Evolutionary conservation across 2,888 invertebrate species (phyloP).

Genomic region (Heliconius ismenius): DNA sequence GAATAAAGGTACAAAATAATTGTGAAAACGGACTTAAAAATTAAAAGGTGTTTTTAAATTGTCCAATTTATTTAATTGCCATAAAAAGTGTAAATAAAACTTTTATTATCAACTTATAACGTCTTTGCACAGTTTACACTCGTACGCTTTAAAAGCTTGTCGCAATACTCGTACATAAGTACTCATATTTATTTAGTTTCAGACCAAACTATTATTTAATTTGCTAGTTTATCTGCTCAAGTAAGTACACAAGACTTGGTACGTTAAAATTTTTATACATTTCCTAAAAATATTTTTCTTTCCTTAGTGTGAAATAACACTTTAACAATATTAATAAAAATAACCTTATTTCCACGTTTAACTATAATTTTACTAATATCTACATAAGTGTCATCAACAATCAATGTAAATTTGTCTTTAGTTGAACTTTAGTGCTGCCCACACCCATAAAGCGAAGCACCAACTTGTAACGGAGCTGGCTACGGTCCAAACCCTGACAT

Average conservation of each 20-base stretch:
- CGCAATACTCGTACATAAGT: no score
- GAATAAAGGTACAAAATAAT: not conserved
- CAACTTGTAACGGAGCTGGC: constrained; percentile 33
- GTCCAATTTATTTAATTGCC: not conserved
- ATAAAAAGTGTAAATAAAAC: no score
- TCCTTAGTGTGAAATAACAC: not conserved
- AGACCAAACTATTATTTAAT: no score
- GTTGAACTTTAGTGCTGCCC: constrained; percentile 29
- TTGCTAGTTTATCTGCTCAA: no score
- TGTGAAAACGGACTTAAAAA: not conserved
- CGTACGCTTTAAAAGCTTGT: no score
- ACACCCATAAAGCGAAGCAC: constrained; percentile 34
- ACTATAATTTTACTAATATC: not conserved
- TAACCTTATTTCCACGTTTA: not conserved
- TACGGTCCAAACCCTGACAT: constrained; percentile 29
- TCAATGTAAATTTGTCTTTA: constrained; percentile 28
- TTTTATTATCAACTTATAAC: no score
- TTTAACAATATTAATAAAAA: not conserved
- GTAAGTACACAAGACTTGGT: no score
- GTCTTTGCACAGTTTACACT: no score
- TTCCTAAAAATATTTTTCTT: not conserved
- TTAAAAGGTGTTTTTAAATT: not conserved
- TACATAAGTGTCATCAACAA: constrained; percentile 16
- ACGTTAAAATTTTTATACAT: not conserved
- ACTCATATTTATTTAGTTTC: no score